phyloP scores from a whole-genome alignment of 1,140 invertebrate species.

The Dryas iulia region DNA sequence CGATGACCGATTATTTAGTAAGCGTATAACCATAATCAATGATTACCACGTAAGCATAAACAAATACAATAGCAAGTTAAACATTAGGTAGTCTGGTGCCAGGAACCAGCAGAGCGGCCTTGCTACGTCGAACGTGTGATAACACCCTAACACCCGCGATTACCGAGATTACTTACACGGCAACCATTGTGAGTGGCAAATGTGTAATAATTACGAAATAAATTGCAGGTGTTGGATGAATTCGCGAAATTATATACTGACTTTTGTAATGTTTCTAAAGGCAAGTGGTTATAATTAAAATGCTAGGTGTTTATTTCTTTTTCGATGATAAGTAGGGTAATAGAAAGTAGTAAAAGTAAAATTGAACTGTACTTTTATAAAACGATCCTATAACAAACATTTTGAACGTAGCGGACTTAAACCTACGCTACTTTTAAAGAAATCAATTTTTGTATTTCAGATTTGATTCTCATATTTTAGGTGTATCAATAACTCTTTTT shows the following conservation, averaged over 20 bases:
- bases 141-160: slow-evolving; percentile 26
- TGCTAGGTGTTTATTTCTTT: too few species aligned
- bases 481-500: too few species aligned
- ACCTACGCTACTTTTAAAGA: too few species aligned
- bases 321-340: too few species aligned
- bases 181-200: slow-evolving; percentile 1
- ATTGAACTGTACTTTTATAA: too few species aligned
- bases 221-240: background rate
- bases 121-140: slow-evolving; percentile 33
- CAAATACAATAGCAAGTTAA: background rate
- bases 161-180: slow-evolving; percentile 23
- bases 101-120: slow-evolving; percentile 42
- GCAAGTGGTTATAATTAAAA: too few species aligned
- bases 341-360: too few species aligned
- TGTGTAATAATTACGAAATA: background rate
- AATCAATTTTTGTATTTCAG: too few species aligned
- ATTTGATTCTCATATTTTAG: too few species aligned
- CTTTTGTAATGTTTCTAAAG: background rate
- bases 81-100: slow-evolving; percentile 36
- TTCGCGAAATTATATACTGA: background rate
- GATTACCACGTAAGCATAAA: background rate
- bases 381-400: too few species aligned
- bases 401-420: too few species aligned
- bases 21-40: background rate
- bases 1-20: background rate